Evolutionary conservation across 1,140 invertebrate genomes (phyloP), one percentile per base, ranked within the genome.

Genomic region (Heliconius nattereri): DNA sequence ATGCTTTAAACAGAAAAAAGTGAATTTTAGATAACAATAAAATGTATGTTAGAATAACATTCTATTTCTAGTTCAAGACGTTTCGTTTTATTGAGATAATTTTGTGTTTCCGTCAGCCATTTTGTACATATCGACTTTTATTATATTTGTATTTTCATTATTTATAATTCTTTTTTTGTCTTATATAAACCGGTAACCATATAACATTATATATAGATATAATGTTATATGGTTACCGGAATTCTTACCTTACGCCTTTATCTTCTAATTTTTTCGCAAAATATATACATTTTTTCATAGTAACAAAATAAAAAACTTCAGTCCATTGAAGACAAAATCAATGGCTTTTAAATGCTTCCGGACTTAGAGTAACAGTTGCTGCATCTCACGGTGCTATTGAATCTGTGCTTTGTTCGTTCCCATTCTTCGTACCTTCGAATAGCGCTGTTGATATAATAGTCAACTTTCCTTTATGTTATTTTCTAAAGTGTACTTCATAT

Each of bases 321-420:
- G 35, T 76, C 29, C 66, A 71, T 76, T 76, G 57, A 45, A 45
- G 66, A 71, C 26, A 76, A 76, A 76, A 76, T 76, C 75, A 71
- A 76, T 40, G 75, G 75, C 75, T 76, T 76, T 71, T 49, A 71
- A 76, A 60, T 76, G 75, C 40, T 49, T 76, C 66, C 60, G 60
- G 60, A 70, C 16, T 71, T 23, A 26, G 66, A 45, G 74, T 40
- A 76, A 76, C 75, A 76, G 66, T 71, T 76, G 75, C 66, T 71
- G 75, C 75, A 71, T 76, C 75, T 76, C 75, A 76, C 66, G 75
- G 75, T 71, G 75, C 40, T 71, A 71, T 76, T 76, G 40, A 76
- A 76, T 35, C 66, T 40, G 20, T 76, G 74, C 66, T 76, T 76
- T 76, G 75, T 76, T 76, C 75, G 74, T 66, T 70, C 66, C 32